Conservation (phyloP, 2,797 vertebrate species). For the Esox masquinongy region DNA sequence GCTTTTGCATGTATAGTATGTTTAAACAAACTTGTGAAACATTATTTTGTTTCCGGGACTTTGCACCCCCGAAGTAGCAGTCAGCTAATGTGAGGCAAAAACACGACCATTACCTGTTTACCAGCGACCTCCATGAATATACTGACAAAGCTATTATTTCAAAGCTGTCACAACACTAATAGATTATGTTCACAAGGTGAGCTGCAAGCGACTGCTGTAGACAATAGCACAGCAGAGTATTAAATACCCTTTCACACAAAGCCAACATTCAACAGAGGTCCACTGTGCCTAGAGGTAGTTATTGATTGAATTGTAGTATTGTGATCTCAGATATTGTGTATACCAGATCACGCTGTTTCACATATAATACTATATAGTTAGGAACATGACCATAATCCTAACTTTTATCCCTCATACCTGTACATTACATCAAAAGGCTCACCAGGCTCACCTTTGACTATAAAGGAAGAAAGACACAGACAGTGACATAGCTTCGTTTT, state of each 20-base stretch:
- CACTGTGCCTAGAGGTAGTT: background rate
- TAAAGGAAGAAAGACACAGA: background rate
- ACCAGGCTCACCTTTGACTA: too few species aligned
- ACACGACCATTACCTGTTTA: background rate
- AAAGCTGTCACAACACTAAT: background rate
- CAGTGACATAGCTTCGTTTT: conserved; percentile 1
- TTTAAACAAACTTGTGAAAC: conserved; percentile 15
- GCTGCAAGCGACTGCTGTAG: background rate
- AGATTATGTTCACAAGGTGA: background rate
- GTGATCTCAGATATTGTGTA: background rate
- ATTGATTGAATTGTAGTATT: background rate
- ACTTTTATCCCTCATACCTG: background rate
- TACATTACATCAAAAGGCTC: background rate
- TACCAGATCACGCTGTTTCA: background rate
- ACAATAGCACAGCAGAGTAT: background rate
- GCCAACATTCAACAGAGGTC: background rate
- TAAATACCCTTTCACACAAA: background rate
- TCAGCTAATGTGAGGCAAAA: conserved; percentile 4
- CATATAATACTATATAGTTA: background rate
- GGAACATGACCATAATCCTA: background rate
- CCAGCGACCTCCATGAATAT: conserved; percentile 2
- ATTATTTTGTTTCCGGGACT: conserved; percentile 20
- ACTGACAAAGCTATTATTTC: conserved; percentile 13
- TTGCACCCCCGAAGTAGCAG: conserved; percentile 17
- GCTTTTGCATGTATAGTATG: conserved; percentile 2